A percentile compares a stretch with the other conserved stretches of the same genome.
Evolutionary conservation across 2,113 vertebrate species (phyloP).

Genomic region (Zingel zingel): DNA sequence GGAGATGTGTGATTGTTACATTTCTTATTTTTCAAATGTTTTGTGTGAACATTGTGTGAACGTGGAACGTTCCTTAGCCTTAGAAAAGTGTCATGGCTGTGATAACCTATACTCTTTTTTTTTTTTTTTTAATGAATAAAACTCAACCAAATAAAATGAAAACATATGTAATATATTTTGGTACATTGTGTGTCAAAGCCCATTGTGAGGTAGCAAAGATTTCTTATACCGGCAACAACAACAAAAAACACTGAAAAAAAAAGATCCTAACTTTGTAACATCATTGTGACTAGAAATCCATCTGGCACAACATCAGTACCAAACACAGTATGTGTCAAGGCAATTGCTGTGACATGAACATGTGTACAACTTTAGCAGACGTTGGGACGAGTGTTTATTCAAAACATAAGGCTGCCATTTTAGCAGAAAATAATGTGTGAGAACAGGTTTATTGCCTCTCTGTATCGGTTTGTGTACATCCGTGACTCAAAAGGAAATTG

Average conservation of each 20-base stretch:
- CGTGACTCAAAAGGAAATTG: constrained; percentile 80
- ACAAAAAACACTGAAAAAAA: not conserved
- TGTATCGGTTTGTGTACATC: constrained; percentile 56
- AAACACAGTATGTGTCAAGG: constrained; percentile 2
- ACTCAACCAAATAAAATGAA: not conserved
- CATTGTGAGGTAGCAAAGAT: not conserved
- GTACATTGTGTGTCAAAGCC: constrained; percentile 5
- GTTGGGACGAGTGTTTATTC: constrained; percentile 5
- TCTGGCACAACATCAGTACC: not conserved
- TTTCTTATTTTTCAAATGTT: constrained; percentile 35
- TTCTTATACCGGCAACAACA: not conserved
- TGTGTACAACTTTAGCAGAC: not conserved
- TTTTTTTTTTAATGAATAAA: no score
- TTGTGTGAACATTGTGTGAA: no score
- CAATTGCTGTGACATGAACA: not conserved
- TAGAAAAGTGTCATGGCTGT: not conserved
- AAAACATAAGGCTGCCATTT: constrained; percentile 34
- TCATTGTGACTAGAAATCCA: constrained; percentile 19
- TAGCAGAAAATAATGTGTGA: constrained; percentile 41
- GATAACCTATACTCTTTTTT: constrained; percentile 32
- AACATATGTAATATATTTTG: not conserved
- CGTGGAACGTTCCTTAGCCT: not conserved
- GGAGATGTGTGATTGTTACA: constrained; percentile 19
- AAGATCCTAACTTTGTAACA: not conserved
- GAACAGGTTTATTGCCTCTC: constrained; percentile 47